phyloP scores from a whole-genome alignment of 2,888 invertebrate genomes.

The Acronicta psi region DNA sequence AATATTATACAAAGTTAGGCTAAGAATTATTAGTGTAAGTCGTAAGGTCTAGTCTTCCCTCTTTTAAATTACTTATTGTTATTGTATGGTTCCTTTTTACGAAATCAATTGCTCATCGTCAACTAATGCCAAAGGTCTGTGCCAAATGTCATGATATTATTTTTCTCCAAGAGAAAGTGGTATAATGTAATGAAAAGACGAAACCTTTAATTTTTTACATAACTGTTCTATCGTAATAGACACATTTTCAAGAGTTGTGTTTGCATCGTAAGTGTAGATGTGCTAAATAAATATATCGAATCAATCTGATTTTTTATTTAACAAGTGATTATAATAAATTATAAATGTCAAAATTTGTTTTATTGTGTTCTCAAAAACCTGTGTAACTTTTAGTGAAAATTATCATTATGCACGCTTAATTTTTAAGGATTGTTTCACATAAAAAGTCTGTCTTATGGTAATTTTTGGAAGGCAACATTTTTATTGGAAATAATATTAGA shows the following conservation, averaged over 20 bases:
- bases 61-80: slow-evolving; percentile 30
- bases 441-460: slow-evolving; percentile 12
- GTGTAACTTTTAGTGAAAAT: slow-evolving; percentile 4
- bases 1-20: slow-evolving; percentile 24
- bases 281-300: slow-evolving; percentile 60
- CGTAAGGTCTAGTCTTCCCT: slow-evolving; percentile 50
- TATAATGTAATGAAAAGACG: slow-evolving; percentile 7
- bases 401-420: slow-evolving; percentile 35
- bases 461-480: slow-evolving; percentile 10
- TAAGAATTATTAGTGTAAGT: slow-evolving; percentile 26
- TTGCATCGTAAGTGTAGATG: slow-evolving; percentile 55
- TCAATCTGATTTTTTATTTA: slow-evolving; percentile 51
- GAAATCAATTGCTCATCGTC: slow-evolving; percentile 40
- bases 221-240: slow-evolving; percentile 17
- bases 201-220: neutral
- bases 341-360: slow-evolving; percentile 32
- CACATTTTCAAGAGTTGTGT: slow-evolving; percentile 43
- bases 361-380: slow-evolving; percentile 13
- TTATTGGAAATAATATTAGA: slow-evolving; percentile 24
- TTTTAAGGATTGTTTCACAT: slow-evolving; percentile 20
- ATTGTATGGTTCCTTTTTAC: slow-evolving; percentile 14
- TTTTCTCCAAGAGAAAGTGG: slow-evolving; percentile 53
- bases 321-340: slow-evolving; percentile 19
- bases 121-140: slow-evolving; percentile 52
- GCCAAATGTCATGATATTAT: slow-evolving; percentile 55